phyloP scores from a whole-genome alignment of 2,888 invertebrate species.

The Blastobasis lacticolella region DNA sequence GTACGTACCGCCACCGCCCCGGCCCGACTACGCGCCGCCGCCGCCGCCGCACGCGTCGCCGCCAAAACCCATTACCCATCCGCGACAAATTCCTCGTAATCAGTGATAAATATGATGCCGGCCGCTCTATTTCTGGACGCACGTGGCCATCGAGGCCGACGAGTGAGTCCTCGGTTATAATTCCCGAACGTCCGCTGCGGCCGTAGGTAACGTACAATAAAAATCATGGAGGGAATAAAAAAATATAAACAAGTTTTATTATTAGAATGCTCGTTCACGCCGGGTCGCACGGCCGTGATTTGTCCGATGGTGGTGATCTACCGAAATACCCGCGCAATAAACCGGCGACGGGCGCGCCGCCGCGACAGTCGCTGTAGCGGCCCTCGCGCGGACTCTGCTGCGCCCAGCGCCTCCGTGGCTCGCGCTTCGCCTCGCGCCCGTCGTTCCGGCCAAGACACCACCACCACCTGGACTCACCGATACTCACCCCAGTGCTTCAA shows the following conservation, averaged over 20 bases:
- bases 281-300: constrained; percentile 72
- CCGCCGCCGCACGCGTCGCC: constrained; percentile 7
- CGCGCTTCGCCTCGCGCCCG: constrained; percentile 25
- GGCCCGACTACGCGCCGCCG: constrained; percentile 6
- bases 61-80: constrained; percentile 24
- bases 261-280: constrained; percentile 69
- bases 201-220: constrained; percentile 35
- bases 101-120: constrained; percentile 35
- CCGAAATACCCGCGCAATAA: constrained; percentile 68
- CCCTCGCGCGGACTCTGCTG: constrained; percentile 21
- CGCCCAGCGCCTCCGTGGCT: no score
- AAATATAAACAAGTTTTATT: constrained; percentile 73
- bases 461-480: neutral
- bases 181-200: constrained; percentile 24
- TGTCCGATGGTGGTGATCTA: constrained; percentile 69
- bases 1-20: constrained; percentile 46
- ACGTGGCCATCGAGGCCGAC: constrained; percentile 65
- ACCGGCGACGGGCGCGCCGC: constrained; percentile 45
- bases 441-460: constrained; percentile 24
- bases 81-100: constrained; percentile 30
- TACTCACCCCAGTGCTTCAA: constrained; percentile 4
- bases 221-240: constrained; percentile 58
- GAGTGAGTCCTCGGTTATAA: constrained; percentile 31
- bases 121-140: constrained; percentile 52
- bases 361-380: constrained; percentile 41